Base-by-base conservation (phyloP, 2,888 invertebrate genomes). In the Pogonocherus hispidulus region DNA sequence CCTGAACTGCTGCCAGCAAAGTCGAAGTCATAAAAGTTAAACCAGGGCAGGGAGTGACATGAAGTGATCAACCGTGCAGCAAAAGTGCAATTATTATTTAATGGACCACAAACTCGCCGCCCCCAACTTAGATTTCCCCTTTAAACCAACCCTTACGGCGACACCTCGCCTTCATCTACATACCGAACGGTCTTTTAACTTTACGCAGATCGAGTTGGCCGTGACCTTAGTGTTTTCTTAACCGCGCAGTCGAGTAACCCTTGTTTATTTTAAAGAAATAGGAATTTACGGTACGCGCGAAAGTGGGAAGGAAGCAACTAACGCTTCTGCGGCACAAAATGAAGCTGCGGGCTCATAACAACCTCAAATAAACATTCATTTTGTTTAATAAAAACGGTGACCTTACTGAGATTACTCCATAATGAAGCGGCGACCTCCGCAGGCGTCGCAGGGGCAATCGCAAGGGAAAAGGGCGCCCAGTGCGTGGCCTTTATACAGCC, bases 401-500 rank as follows among this genome's bases (percentile, higher is more conserved):
- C 59, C 59, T 59, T 19, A n/a, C 22, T 19, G 56, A 44, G 57
- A 52, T 52, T 52, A 52, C 55, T 44, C 9, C 23, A 19, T 22
- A 8, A 62, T 62, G 62, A 62, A 37, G 37, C 62, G 62, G 3
- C 32, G 51, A 23, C 32, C 62, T 20, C 27, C 47, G 32, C 62
- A 62, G 55, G 14, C 22, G 14, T 1, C 20, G 9, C 55, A 55
- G 35, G 37, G 37, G 37, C 37, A 49, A 1, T 23, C 46, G 51
- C 62, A 62, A 37, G 62, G 62, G 5, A 49, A 22, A 32, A 62
- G 27, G 14, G n/a, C 49, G 8, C 62, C 62, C 49, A 62, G 62
- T 16, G 32, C 62, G 11, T 62, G 62, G 62, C 62, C 87, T 69
- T 86, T 91, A 63, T 92, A 92, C 81, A 85, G 87, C 18, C 84